Evolutionary conservation across 1,140 invertebrate genomes (phyloP), one percentile per base, ranked within the genome.

Genomic region (Anastrepha obliqua): DNA sequence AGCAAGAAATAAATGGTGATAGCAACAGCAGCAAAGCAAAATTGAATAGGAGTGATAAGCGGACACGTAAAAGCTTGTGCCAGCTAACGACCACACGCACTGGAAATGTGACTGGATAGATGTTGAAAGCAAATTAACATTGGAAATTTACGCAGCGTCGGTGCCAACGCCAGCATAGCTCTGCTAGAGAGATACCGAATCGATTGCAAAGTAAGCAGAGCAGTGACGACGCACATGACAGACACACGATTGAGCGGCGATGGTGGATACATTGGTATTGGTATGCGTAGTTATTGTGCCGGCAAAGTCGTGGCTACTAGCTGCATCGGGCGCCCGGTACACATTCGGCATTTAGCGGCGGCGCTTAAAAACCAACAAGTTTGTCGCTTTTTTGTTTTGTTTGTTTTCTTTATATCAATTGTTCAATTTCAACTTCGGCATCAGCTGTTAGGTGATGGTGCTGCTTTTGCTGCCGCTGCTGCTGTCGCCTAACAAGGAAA

Each of bases 401-500:
- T 81, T 20, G n/a, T 51, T 81, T 81, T 81, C 7, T 55, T 62
- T 62, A 44, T 44, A 65, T 65, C 20, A 8, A 15, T 55, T n/a
- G 17, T 81, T 81, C 20, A n/a, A 81, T 78, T 78, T 78, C 15
- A 55, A 81, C 74, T 81, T 81, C 74, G 74, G 47, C 74, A 81
- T 5, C 47, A 81, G 47, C 74, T 55, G 74, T n/a, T 81, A 15
- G 74, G 13, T 78, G 6, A 39, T 78, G n/a, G 9, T 87, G 58
- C 42, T 55, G 59, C 51, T 87, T 51, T 29, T 87, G 55, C 51
- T 58, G 42, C 39, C 51, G 70, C 62, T 29, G 29, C 60, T 85
- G 81, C 74, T 59, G 74, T 81, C 85, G 51, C 39, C 9, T 62
- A 62, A 86, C 58, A 60, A 62, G 85, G 59, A 86, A 86, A 86